Conservation (phyloP, 53 echinoderm and acorn worm species). For the Hippasteria phrygiana region DNA sequence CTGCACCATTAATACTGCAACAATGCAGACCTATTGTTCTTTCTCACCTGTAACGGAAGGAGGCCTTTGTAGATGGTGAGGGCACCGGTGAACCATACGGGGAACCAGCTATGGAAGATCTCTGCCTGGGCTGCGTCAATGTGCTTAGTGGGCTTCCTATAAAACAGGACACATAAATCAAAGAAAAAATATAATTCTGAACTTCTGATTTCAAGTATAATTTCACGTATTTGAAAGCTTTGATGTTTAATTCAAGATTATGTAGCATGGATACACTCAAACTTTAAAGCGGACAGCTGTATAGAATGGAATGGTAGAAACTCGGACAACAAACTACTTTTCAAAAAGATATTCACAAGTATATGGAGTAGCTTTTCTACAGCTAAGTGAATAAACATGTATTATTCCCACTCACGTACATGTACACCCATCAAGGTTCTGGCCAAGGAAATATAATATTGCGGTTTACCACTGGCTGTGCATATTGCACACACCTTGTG, state of each 20-base stretch:
- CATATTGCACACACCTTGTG: not conserved
- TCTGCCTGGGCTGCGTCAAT: constrained; percentile 14
- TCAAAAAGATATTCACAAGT: no score
- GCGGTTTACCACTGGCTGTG: not conserved
- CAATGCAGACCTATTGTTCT: no score
- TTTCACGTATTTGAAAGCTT: no score
- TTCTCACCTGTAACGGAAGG: constrained; percentile 83
- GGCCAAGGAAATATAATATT: not conserved
- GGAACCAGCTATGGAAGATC: constrained; percentile 56
- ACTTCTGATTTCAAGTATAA: not conserved
- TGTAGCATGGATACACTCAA: no score
- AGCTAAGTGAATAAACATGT: not conserved
- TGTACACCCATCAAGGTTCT: not conserved
- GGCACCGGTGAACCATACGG: constrained; percentile 48
- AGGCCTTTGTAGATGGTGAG: constrained; percentile 72
- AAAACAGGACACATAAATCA: not conserved
- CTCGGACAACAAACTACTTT: no score
- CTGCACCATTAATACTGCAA: no score
- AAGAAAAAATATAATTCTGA: not conserved
- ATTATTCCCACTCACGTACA: not conserved
- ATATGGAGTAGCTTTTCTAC: no score
- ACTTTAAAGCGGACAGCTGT: no score
- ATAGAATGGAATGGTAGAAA: no score
- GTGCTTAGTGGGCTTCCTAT: constrained; percentile 43
- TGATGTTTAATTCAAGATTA: no score